Evolutionary conservation across 1,140 invertebrate genomes (phyloP).

Genomic region (Sesamia nonagrioides): DNA sequence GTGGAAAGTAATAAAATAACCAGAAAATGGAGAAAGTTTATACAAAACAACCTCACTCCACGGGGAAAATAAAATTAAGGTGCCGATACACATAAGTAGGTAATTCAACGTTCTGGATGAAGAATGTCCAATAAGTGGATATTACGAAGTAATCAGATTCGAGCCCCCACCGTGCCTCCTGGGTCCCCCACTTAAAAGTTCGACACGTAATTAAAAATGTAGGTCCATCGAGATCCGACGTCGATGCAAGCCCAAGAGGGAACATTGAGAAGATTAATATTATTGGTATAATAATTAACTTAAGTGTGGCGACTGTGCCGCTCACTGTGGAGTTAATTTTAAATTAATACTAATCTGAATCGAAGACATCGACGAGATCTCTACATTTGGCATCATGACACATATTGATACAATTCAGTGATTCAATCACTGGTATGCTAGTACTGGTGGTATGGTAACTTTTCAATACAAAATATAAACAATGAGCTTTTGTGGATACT

Average conservation of each 20-base stretch:
- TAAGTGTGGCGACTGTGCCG: background rate
- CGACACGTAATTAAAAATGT: constrained; percentile 23
- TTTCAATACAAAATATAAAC: too few species aligned
- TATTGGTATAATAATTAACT: background rate
- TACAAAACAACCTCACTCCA: background rate
- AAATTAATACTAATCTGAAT: background rate
- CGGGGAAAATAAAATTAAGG: background rate
- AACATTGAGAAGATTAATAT: background rate
- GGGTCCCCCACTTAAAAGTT: background rate
- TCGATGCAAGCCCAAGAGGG: background rate
- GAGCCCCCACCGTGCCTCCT: background rate
- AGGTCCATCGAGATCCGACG: background rate
- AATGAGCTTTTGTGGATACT: too few species aligned
- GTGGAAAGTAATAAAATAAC: background rate
- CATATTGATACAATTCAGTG: too few species aligned
- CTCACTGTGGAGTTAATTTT: background rate
- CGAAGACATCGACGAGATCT: too few species aligned
- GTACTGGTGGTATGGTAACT: too few species aligned
- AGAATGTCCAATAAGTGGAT: constrained; percentile 16
- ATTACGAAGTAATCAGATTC: constrained; percentile 4
- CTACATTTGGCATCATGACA: too few species aligned
- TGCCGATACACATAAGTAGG: background rate
- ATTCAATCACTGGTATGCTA: too few species aligned
- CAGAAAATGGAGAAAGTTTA: constrained; percentile 1
- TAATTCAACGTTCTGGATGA: background rate